Evolutionary conservation across 2,888 invertebrate species (phyloP).

Genomic region (Tenthredo amoena): DNA sequence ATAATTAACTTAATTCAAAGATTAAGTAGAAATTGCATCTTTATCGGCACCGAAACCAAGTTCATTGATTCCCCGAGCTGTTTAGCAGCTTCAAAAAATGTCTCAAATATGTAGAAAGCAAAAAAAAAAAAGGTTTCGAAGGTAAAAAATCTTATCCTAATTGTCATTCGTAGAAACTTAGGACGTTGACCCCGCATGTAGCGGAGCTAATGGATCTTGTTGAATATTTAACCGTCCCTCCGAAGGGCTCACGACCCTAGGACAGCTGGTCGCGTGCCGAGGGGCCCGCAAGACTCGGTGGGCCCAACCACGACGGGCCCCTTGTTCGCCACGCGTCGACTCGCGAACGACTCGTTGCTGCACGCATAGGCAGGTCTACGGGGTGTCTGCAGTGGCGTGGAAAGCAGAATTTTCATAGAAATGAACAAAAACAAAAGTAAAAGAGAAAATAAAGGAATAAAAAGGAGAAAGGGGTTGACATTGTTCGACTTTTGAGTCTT

Average conservation of each 20-base stretch:
- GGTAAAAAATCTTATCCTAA: background rate
- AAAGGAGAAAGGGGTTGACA: background rate
- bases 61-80: too few species aligned
- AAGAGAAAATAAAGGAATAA: background rate
- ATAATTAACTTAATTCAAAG: background rate
- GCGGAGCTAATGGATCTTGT: constrained; percentile 37
- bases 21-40: background rate
- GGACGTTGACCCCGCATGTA: constrained; percentile 39
- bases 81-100: too few species aligned
- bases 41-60: background rate
- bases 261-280: constrained; percentile 74
- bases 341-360: constrained; percentile 6
- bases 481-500: background rate
- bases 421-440: background rate
- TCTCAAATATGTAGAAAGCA: too few species aligned
- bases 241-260: constrained; percentile 55
- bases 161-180: background rate
- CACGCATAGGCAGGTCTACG: constrained; percentile 18
- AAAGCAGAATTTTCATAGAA: background rate
- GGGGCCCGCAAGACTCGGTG: constrained; percentile 47
- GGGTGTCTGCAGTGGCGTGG: constrained; percentile 21
- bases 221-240: constrained; percentile 50
- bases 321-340: constrained; percentile 46
- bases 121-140: too few species aligned
- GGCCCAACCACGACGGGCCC: constrained; percentile 46